phyloP scores from a whole-genome alignment of 2,888 invertebrate species.

The Bugulina stolonifera region DNA sequence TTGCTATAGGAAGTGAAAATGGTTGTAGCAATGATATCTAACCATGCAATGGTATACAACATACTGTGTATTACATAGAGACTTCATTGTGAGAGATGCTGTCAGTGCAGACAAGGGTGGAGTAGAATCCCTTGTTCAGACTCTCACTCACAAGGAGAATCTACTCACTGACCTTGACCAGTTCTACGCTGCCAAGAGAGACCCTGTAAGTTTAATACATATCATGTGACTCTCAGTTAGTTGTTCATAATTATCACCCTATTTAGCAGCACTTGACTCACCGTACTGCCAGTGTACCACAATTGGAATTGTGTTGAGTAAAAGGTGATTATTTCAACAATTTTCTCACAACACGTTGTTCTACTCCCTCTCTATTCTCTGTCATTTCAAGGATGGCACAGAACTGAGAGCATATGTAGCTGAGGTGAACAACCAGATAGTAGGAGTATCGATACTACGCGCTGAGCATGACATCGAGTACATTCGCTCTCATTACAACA shows the following conservation, averaged over 20 bases:
- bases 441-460: constrained; percentile 35
- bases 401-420: constrained; percentile 51
- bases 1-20: no score
- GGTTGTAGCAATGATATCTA: no score
- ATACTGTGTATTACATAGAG: constrained; percentile 32
- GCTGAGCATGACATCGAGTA: constrained; percentile 51
- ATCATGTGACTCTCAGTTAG: no score
- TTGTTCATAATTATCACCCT: no score
- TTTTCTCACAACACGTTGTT: no score
- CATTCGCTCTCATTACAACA: constrained; percentile 53
- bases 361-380: no score
- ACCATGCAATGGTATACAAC: no score
- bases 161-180: constrained; percentile 44
- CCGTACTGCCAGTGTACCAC: no score
- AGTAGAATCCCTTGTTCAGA: constrained; percentile 41
- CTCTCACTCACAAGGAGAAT: constrained; percentile 40
- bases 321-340: no score
- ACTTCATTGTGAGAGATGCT: constrained; percentile 43
- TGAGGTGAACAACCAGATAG: constrained; percentile 42
- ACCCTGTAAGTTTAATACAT: constrained; percentile 35
- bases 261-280: no score
- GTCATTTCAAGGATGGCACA: constrained; percentile 47
- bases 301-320: no score
- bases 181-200: constrained; percentile 43
- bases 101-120: constrained; percentile 36